Conservation (phyloP, 2,797 vertebrate species). For the Dromococcyx pavoninus region DNA sequence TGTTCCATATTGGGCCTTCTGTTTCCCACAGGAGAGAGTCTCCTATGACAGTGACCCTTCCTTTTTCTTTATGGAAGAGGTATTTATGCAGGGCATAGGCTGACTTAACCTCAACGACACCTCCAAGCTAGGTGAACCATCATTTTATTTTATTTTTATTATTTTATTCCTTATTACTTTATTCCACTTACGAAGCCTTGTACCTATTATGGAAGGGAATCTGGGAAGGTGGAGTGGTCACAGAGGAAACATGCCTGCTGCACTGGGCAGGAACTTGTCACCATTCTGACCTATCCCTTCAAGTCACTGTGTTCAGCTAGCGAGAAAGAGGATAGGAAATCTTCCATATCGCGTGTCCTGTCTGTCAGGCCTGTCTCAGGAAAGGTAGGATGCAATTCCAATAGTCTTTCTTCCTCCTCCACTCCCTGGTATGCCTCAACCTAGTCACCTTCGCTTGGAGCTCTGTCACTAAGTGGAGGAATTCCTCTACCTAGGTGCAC, state of each 20-base stretch:
- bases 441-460: not conserved
- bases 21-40: not conserved
- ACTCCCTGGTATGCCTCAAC: not conserved
- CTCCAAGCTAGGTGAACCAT: not conserved
- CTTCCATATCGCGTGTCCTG: too few relatives aligned
- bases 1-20: not conserved
- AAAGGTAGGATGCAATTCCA: not conserved
- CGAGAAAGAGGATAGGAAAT: not conserved
- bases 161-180: not conserved
- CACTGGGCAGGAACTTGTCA: not conserved
- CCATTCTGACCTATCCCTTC: not conserved
- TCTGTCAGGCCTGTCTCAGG: too few relatives aligned
- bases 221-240: not conserved
- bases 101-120: not conserved
- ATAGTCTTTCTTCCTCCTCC: not conserved
- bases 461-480: not conserved
- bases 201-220: not conserved
- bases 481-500: not conserved
- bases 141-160: too few relatives aligned
- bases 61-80: not conserved
- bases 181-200: not conserved
- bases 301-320: not conserved
- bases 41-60: too few relatives aligned
- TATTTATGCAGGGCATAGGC: not conserved
- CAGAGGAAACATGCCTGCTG: not conserved